Percentiles rank a stretch among this genome's conserved stretches.
Conservation (phyloP, 2,113 vertebrate species). For the Spheniscus mendiculus region DNA sequence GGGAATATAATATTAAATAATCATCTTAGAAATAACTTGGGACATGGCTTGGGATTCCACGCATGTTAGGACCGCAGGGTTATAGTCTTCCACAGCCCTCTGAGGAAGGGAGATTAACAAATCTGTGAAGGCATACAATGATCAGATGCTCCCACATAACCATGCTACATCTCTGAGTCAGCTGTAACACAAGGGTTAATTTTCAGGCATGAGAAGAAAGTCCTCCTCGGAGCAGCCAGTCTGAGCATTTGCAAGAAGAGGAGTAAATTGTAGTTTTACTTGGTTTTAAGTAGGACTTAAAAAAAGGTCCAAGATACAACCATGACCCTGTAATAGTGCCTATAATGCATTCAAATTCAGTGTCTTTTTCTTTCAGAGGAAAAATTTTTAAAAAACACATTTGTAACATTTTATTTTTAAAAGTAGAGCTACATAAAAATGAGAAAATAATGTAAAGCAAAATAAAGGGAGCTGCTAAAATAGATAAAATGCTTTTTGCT, state of each 20-base stretch:
- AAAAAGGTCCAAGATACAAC: not conserved
- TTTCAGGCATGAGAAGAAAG: not conserved
- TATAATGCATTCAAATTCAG: not conserved
- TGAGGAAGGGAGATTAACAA: not conserved
- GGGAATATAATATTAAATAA: not conserved
- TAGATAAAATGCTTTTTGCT: not conserved
- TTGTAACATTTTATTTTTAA: not conserved
- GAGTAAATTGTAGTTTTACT: not conserved
- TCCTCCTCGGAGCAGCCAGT: not conserved
- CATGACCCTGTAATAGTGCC: fast-evolving
- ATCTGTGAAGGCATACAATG: not conserved
- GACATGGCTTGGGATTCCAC: not conserved
- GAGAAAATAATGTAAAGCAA: not conserved
- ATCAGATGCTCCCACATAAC: not conserved
- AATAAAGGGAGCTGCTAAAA: not conserved
- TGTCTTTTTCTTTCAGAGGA: not conserved
- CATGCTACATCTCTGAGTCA: not conserved
- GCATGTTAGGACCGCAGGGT: not conserved
- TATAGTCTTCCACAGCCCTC: not conserved
- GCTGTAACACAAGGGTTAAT: not conserved
- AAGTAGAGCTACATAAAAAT: not conserved
- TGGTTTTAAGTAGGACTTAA: not conserved
- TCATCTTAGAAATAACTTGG: not conserved
- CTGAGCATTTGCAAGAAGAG: not conserved
- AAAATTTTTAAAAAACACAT: not conserved